These are phyloP conservation scores for Dipodomys stephensi DNA, from an alignment of 2,113 vertebrate species.

Conservation along the genomic window DNA sequence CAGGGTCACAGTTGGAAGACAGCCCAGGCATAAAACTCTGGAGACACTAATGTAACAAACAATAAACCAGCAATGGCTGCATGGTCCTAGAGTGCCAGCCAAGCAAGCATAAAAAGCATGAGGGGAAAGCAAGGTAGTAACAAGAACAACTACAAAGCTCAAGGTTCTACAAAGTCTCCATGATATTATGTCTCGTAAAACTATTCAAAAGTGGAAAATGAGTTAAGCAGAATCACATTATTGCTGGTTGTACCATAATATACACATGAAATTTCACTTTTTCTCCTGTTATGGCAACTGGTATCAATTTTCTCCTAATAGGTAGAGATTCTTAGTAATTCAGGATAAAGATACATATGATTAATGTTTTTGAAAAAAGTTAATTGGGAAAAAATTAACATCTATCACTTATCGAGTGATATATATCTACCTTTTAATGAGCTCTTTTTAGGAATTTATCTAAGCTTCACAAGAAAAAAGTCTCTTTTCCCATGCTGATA, in stretches of 20 bases:
- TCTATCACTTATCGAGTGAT: not conserved
- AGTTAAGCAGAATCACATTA: not conserved
- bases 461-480: constrained; percentile 21
- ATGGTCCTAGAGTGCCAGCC: too few relatives aligned
- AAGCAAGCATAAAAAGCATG: too few relatives aligned
- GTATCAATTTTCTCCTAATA: not conserved
- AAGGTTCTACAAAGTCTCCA: not conserved
- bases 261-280: not conserved
- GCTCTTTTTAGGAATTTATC: not conserved
- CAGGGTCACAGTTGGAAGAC: too few relatives aligned
- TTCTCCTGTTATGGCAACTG: not conserved
- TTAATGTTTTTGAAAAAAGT: not conserved
- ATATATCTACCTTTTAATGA: not conserved
- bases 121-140: too few relatives aligned
- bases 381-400: not conserved
- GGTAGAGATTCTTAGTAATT: not conserved
- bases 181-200: not conserved
- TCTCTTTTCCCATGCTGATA: not conserved
- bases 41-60: too few relatives aligned
- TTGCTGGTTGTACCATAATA: not conserved
- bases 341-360: not conserved
- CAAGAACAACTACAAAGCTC: too few relatives aligned
- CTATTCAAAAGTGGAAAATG: not conserved
- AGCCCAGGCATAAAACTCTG: too few relatives aligned
- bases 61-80: too few relatives aligned